Percentiles rank a stretch among this genome's conserved stretches.
Evolutionary conservation across 2,888 invertebrate genomes (phyloP).

Genomic region (Drosophila macrothrix): DNA sequence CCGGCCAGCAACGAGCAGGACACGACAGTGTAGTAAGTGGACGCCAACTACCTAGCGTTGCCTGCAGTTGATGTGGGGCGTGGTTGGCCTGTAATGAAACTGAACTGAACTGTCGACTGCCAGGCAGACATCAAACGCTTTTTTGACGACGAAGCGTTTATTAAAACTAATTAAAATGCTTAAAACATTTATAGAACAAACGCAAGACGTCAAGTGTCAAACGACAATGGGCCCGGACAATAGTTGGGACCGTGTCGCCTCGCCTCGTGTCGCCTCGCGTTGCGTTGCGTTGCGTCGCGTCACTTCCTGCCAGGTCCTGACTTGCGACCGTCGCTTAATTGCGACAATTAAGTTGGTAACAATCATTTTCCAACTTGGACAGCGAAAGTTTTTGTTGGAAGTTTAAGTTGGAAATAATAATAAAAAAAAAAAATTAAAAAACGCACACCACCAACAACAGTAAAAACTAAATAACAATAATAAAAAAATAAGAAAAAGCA

Average conservation of each 20-base stretch:
- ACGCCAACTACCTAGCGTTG: not conserved
- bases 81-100: conserved; percentile 35
- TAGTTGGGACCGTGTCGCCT: conserved; percentile 7
- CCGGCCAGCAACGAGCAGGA: not conserved
- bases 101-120: conserved; percentile 55
- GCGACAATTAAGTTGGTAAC: conserved; percentile 79
- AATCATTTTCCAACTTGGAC: conserved; percentile 63
- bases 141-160: conserved; percentile 64
- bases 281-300: not conserved
- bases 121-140: conserved; percentile 64
- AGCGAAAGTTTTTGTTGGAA: conserved; percentile 45
- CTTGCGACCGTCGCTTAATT: conserved; percentile 64
- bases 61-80: conserved; percentile 2
- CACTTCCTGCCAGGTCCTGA: not conserved
- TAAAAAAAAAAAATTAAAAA: conserved; percentile 1
- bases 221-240: conserved; percentile 48
- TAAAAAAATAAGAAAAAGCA: conserved; percentile 25
- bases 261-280: not conserved
- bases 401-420: conserved; percentile 9
- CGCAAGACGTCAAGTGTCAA: conserved; percentile 63
- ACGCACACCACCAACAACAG: not conserved
- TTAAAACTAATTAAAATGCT: conserved; percentile 80
- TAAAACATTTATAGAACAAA: conserved; percentile 79
- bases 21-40: not conserved
- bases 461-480: conserved; percentile 14